phyloP scores from a whole-genome alignment of 2,797 vertebrate genomes.

The Vipera latastei region DNA sequence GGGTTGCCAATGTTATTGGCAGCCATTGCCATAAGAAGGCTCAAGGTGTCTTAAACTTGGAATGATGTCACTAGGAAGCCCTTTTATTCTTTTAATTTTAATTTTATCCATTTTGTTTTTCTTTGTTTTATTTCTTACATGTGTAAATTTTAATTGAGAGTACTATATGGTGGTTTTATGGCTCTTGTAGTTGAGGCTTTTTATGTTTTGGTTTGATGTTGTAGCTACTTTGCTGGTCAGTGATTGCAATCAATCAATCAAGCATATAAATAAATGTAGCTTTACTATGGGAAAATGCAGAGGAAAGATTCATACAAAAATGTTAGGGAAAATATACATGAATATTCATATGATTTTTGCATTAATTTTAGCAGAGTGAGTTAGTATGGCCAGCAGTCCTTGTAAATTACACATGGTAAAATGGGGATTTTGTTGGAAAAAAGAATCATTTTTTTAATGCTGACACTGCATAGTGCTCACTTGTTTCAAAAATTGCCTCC shows the following conservation, averaged over 20 bases:
- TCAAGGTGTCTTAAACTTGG: not conserved
- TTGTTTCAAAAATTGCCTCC: not conserved
- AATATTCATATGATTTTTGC: no score
- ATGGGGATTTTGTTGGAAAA: no score
- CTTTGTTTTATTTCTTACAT: not conserved
- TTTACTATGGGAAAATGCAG: no score
- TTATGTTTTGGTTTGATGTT: not conserved
- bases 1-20: not conserved
- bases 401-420: no score
- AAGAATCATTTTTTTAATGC: no score
- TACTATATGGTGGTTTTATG: not conserved
- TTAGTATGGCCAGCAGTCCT: no score
- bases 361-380: no score
- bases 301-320: no score
- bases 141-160: not conserved
- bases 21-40: not conserved
- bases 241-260: not conserved
- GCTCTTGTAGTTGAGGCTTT: not conserved
- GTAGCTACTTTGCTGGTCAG: not conserved
- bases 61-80: not conserved
- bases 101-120: not conserved
- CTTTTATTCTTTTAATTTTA: not conserved
- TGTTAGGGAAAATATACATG: no score
- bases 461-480: not conserved
- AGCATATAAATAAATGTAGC: not conserved